Evolutionary conservation across 2,113 vertebrate genomes (phyloP), one percentile per base, ranked within the genome.

Genomic region (Prolemur simus): DNA sequence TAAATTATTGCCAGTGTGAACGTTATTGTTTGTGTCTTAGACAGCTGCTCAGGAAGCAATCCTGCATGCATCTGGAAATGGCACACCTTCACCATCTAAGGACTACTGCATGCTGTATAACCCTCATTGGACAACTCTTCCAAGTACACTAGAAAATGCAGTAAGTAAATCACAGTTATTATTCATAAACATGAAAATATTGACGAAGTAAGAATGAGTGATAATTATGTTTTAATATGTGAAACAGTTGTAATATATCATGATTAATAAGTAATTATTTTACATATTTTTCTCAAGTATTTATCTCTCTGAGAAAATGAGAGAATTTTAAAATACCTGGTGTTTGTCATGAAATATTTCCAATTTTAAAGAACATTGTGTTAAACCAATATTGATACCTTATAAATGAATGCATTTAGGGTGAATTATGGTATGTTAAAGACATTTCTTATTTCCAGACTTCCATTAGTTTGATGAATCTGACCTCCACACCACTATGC

Each of bases 101-200:
- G 99, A 99, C 49, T 99, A 99, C 97, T 99, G 99, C 94, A 97
- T 99, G 29, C 97, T 99, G 8, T 98, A 99, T 98, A 99, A 99
- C 96, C 98, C 99, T 3, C 97, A 93, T 0, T 99, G 99, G 99
- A 98, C 98, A 3, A 90, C 98, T 14, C 98, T 99, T 87, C 98
- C 99, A 27, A 73, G 96, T 56, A 98, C 98, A 32, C 98, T 99
- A 27, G 97, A 97, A 83, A 97, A 97, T 98, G 98, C 99, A 94
- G 99, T 99, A 98, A 99, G 99, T 99, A 95, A 56, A 87, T 93
- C 63, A 82, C 45, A 87, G 23, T 81, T 85, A 60, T 47, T 77
- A 0, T 88, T 66, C 66, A 12, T 91, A 49, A 88, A 37, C 29
- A 6, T 73, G 11, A 17, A 87, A 74, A 17, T 83, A 9, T 37